Percentiles rank a stretch among this genome's conserved stretches.
These are phyloP conservation scores for Phalacrocorax brasilianus DNA, from an alignment of 2,113 vertebrate species.

Conservation along the genomic window DNA sequence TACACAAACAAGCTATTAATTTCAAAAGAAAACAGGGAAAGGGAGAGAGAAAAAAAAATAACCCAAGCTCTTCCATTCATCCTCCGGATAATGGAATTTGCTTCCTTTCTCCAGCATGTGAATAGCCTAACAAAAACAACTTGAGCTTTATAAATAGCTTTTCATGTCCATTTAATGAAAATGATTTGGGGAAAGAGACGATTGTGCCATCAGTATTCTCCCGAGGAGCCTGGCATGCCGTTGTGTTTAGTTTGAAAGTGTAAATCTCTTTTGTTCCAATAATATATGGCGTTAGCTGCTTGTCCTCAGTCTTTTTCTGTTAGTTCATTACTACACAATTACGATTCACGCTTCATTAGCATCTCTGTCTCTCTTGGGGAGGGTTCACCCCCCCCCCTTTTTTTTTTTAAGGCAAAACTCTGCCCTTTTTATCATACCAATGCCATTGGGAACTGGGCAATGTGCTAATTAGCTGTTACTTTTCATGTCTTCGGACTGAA, in stretches of 20 bases:
- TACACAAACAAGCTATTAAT: constrained; percentile 60
- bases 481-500: constrained; percentile 84
- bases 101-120: constrained; percentile 85
- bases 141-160: constrained; percentile 91
- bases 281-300: constrained; percentile 98
- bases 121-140: constrained; percentile 91
- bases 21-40: constrained; percentile 41
- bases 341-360: constrained; percentile 98
- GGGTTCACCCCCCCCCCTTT: constrained; percentile 6
- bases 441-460: constrained; percentile 85
- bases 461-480: constrained; percentile 97
- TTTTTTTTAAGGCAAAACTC: constrained; percentile 78
- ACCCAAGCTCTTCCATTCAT: constrained; percentile 77
- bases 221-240: constrained; percentile 87
- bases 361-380: constrained; percentile 87
- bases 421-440: constrained; percentile 89
- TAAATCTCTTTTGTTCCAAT: constrained; percentile 96
- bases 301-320: constrained; percentile 97
- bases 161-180: constrained; percentile 99
- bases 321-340: constrained; percentile 99
- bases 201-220: constrained; percentile 90
- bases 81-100: constrained; percentile 85
- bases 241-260: constrained; percentile 99
- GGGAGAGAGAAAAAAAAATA: constrained; percentile 7
- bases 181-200: constrained; percentile 86